phyloP scores from a whole-genome alignment of 1,140 invertebrate genomes.

The Chymomyza costata region DNA sequence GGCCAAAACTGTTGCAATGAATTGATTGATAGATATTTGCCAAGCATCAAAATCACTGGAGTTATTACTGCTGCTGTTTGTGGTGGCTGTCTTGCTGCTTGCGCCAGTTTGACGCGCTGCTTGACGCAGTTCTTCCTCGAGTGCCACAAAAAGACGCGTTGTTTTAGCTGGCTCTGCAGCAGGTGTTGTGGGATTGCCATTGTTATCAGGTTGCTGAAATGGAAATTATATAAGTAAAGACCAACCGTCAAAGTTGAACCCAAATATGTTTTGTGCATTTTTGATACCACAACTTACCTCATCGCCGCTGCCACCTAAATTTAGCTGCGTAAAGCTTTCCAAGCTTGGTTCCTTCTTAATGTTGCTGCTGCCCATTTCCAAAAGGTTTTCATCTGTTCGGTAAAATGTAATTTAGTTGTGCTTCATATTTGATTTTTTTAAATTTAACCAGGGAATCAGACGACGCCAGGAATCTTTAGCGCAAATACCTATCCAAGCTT shows the following conservation, averaged over 20 bases:
- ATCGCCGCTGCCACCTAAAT: slow-evolving; percentile 59
- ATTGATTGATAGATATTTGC: slow-evolving; percentile 72
- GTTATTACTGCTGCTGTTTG: slow-evolving; percentile 44
- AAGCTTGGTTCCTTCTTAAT: slow-evolving; percentile 65
- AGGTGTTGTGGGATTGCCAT: slow-evolving; percentile 71
- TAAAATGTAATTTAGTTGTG: background rate
- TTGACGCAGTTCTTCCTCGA: slow-evolving; percentile 61
- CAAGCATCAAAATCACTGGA: slow-evolving; percentile 56
- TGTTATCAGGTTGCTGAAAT: slow-evolving; percentile 59
- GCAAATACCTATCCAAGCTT: too few species aligned
- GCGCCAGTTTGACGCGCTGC: slow-evolving; percentile 12
- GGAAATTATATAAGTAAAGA: background rate
- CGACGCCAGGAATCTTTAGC: too few species aligned
- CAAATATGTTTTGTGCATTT: background rate
- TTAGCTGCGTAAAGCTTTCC: slow-evolving; percentile 71
- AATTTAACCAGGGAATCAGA: accelerated
- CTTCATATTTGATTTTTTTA: accelerated
- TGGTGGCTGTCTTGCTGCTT: slow-evolving; percentile 18
- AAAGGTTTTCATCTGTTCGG: slow-evolving; percentile 59
- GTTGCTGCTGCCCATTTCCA: slow-evolving; percentile 68
- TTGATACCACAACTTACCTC: slow-evolving; percentile 39
- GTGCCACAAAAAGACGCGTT: slow-evolving; percentile 56
- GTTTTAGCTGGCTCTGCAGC: slow-evolving; percentile 56
- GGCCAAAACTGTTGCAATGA: slow-evolving; percentile 63
- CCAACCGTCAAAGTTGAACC: too few species aligned